A percentile compares a stretch with the other conserved stretches of the same genome.
Evolutionary conservation across 2,888 invertebrate genomes (phyloP).

Genomic region (Keiferia lycopersicella): DNA sequence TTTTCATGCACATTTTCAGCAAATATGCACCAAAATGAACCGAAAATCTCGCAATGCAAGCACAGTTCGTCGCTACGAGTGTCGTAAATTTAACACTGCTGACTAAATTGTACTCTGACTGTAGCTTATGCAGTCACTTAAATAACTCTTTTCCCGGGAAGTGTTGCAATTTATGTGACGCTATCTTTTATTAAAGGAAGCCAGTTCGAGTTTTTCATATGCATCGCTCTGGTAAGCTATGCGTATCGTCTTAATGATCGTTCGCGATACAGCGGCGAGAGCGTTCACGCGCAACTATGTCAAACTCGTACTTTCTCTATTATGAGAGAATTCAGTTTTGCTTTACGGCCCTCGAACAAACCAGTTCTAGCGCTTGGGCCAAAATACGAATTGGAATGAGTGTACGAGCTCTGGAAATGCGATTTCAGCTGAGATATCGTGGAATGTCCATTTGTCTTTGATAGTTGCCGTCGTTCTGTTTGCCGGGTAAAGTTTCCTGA

Average conservation of each 20-base stretch:
- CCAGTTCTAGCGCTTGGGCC: conserved; percentile 8
- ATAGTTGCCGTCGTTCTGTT: conserved; percentile 50
- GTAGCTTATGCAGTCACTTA: conserved; percentile 4
- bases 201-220: conserved; percentile 18
- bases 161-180: conserved; percentile 11
- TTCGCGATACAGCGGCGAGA: conserved; percentile 20
- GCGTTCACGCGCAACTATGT: conserved; percentile 51
- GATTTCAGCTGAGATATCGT: conserved; percentile 36
- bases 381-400: conserved; percentile 25
- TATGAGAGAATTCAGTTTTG: conserved; percentile 32
- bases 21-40: conserved; percentile 17
- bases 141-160: conserved; percentile 13
- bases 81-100: conserved; percentile 16
- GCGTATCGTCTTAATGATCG: conserved; percentile 26
- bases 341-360: conserved; percentile 23
- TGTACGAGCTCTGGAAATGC: conserved; percentile 29
- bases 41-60: conserved; percentile 14
- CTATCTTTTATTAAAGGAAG: conserved; percentile 21
- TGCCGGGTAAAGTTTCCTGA: conserved; percentile 54
- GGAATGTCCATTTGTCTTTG: conserved; percentile 39
- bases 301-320: conserved; percentile 59
- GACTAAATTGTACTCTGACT: conserved; percentile 4
- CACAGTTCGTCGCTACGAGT: conserved; percentile 13
- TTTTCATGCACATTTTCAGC: conserved; percentile 25
- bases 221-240: conserved; percentile 24